Evolutionary conservation across 2,113 vertebrate species (phyloP), one percentile per base, ranked within the genome.

Genomic region (Theristicus caerulescens): DNA sequence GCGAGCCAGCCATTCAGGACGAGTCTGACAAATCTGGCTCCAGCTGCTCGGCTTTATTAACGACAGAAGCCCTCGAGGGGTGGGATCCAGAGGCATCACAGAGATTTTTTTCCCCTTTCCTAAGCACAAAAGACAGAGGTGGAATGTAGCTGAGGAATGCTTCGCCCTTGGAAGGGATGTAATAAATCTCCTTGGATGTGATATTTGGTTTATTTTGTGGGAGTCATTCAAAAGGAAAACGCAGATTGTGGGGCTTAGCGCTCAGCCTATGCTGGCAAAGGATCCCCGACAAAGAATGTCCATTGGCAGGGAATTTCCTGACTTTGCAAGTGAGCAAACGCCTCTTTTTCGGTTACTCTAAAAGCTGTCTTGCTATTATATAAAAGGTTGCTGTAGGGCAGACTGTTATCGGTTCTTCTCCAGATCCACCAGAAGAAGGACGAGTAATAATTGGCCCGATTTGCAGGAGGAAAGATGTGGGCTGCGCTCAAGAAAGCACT

Each of bases 261-360:
- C 87, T 94, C 96, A 96, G 96, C 87, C 91, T 93, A 95, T 84
- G 95, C 91, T 97, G 96, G 97, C 96, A 98, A 86, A 95, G 96
- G 79, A 96, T 95, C 70, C 42, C 80, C 1, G 42, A 77, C 94
- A 97, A 97, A 90, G 95, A 97, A 96, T 97, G 96, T 98, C 96
- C 95, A 97, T 95, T 97, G 96, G 97, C 97, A 97, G 94, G 89
- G 94, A 97, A 97, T 94, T 94, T 96, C 96, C 96, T 98, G 97
- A 98, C 96, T 95, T 94, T 96, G 96, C 96, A 98, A 98, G 96
- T 77, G 93, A 97, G 94, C 95, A 95, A 90, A 96, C 31, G 69
- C 94, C 92, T 97, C 91, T 96, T 88, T 96, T 88, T 92, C 11
- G 13, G 86, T 89, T 82, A 93, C 92, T 96, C 90, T 94, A 91